A percentile compares a stretch with the other conserved stretches of the same genome.
Conservation (phyloP, 2,888 invertebrate genomes). For the Amphiduros pacificus region DNA sequence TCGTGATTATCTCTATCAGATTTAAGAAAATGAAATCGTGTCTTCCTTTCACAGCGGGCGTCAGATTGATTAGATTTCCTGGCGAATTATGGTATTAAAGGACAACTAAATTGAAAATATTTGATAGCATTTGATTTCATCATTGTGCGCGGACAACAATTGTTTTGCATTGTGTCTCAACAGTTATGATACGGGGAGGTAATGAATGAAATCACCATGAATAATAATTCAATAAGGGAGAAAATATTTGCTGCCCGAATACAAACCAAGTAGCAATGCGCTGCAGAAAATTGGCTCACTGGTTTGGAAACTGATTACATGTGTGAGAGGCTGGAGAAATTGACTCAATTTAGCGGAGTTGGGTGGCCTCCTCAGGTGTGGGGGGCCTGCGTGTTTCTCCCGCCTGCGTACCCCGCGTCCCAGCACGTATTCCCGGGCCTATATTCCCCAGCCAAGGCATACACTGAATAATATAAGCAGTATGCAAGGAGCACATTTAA, state of each 20-base stretch:
- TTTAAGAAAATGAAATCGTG: not conserved
- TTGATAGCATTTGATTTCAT: constrained; percentile 18
- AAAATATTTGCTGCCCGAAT: constrained; percentile 12
- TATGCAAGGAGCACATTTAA: no score
- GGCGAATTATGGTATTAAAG: constrained; percentile 15
- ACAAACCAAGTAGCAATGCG: constrained; percentile 10
- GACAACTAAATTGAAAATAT: constrained; percentile 17
- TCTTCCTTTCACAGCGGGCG: constrained; percentile 6
- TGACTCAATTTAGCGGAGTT: no score
- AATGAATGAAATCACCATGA: constrained; percentile 8
- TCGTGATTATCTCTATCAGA: not conserved
- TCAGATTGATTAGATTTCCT: constrained; percentile 8
- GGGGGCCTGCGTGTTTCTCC: no score
- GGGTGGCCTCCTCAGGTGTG: no score
- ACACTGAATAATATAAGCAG: no score
- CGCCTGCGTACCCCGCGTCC: no score
- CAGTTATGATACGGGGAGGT: constrained; percentile 17
- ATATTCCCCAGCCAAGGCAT: no score
- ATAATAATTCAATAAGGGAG: constrained; percentile 7
- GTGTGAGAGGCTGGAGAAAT: no score
- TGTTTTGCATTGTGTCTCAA: constrained; percentile 8
- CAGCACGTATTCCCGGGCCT: no score
- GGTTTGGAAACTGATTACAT: no score
- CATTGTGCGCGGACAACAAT: constrained; percentile 12
- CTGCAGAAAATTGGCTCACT: no score